phyloP scores from a whole-genome alignment of 2,888 invertebrate genomes.

The Anoplius nigerrimus region DNA sequence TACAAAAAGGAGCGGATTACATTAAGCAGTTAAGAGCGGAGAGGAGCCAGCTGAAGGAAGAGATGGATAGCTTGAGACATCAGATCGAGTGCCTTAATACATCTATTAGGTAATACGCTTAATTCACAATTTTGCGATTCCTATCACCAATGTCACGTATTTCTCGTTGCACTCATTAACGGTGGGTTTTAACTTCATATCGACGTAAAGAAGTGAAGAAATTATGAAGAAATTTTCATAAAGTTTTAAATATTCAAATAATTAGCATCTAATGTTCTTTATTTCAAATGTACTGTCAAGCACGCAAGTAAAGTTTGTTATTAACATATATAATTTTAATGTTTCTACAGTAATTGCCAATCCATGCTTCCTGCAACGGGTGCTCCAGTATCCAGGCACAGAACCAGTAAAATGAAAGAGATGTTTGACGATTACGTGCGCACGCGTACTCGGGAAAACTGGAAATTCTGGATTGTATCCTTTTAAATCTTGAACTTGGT shows the following conservation, averaged over 20 bases:
- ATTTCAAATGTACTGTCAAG: not conserved
- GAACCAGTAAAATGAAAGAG: conserved; percentile 93
- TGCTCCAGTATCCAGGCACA: conserved; percentile 92
- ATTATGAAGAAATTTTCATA: no score
- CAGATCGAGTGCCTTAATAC: conserved; percentile 94
- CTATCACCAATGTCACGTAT: no score
- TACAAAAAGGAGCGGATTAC: conserved; percentile 97
- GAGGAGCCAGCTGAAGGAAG: conserved; percentile 89
- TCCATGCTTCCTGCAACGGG: conserved; percentile 96
- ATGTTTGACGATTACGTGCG: conserved; percentile 95
- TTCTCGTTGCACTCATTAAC: no score
- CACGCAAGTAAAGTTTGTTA: conserved; percentile 11
- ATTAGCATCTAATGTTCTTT: no score
- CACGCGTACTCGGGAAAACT: conserved; percentile 90
- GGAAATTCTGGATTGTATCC: conserved; percentile 99
- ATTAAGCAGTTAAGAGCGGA: conserved; percentile 92
- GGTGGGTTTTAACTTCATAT: no score
- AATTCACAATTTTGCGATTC: not conserved
- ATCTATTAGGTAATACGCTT: conserved; percentile 86
- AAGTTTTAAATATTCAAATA: no score
- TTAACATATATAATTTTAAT: conserved; percentile 10
- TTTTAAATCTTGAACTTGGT: conserved; percentile 66
- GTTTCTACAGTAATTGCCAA: conserved; percentile 87
- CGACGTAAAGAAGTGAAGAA: no score
- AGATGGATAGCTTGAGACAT: conserved; percentile 90